Conservation (phyloP, 2,797 vertebrate species). For the Cuculus canorus region DNA sequence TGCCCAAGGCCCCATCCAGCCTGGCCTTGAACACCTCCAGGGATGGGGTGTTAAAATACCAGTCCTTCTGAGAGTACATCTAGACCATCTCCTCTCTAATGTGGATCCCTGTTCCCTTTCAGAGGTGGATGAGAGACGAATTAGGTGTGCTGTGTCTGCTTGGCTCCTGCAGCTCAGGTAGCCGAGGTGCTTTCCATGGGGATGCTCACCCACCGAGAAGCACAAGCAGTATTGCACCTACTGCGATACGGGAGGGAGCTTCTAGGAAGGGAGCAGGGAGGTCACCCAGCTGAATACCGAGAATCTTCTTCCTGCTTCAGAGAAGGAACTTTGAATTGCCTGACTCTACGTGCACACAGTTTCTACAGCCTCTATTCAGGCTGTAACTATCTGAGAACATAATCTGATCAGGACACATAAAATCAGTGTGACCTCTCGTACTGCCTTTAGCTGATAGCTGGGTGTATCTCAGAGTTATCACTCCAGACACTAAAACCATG, state of each 20-base stretch:
- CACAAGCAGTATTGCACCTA: not conserved
- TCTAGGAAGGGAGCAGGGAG: not conserved
- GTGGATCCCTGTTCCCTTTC: not conserved
- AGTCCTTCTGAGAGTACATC: not conserved
- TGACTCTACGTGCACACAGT: not conserved
- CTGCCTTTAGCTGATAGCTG: not conserved
- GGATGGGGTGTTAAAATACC: not conserved
- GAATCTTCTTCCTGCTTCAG: not conserved
- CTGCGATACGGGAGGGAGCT: not conserved
- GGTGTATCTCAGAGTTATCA: not conserved
- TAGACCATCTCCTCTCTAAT: not conserved
- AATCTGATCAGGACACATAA: not conserved
- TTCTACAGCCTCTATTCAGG: not conserved
- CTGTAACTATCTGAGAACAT: not conserved
- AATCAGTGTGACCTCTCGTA: not conserved
- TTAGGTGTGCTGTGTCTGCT: not conserved
- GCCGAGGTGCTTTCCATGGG: not conserved
- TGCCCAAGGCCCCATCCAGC: no score
- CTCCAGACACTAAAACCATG: not conserved
- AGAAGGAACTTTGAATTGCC: not conserved
- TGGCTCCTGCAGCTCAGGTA: not conserved
- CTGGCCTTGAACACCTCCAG: no score
- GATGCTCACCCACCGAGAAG: accelerated
- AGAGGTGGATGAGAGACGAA: not conserved
- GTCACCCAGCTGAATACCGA: not conserved